Conservation (phyloP, 1,140 invertebrate species). For the Triops longicaudatus region DNA sequence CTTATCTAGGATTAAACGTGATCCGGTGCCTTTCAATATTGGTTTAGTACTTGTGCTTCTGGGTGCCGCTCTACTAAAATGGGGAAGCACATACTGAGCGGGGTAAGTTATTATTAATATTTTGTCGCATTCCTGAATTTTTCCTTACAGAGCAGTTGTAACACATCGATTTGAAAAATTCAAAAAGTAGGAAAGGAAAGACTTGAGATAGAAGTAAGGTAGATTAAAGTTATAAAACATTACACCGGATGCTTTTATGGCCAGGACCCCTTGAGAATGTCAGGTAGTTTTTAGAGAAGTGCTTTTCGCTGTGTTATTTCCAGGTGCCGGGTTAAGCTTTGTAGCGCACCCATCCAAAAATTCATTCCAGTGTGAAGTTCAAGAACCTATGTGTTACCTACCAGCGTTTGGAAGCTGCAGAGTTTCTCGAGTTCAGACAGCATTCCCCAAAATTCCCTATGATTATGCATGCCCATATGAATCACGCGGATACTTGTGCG, state of each 20-base stretch:
- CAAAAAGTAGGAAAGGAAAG: too few relatives aligned
- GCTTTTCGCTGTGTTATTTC: not conserved
- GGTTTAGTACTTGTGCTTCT: not conserved
- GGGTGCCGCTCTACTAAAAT: not conserved
- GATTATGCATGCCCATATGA: too few relatives aligned
- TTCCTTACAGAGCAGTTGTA: not conserved
- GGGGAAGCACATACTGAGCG: not conserved
- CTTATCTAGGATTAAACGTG: not conserved
- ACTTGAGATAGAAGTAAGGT: not conserved
- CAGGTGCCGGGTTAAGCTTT: not conserved
- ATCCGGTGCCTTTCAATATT: not conserved
- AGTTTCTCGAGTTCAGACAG: not conserved
- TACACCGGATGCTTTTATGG: not conserved
- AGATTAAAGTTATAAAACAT: not conserved
- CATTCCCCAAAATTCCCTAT: not conserved
- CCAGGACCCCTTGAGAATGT: not conserved
- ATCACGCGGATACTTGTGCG: too few relatives aligned
- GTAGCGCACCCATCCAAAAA: not conserved
- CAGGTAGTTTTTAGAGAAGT: not conserved
- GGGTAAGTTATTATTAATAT: not conserved
- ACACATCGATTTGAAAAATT: too few relatives aligned
- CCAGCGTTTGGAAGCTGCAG: not conserved
- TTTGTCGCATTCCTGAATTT: not conserved
- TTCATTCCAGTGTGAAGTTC: slow-evolving; percentile 4
- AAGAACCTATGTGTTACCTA: not conserved